phyloP scores from a whole-genome alignment of 2,113 vertebrate genomes.

The Eretmochelys imbricata region DNA sequence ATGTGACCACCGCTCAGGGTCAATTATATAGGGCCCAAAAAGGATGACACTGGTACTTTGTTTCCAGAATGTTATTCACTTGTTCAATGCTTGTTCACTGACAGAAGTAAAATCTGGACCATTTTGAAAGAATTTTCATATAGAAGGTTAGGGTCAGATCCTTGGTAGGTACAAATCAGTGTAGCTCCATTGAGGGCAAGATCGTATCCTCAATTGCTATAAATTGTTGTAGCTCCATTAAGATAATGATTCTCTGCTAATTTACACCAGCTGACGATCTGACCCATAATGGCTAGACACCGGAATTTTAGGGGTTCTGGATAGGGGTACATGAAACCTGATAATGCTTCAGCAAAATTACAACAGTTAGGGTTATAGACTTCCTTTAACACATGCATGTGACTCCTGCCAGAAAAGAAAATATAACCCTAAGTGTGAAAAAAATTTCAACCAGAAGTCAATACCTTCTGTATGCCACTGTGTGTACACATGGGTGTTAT shows the following conservation, averaged over 20 bases:
- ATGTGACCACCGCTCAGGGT: neutral
- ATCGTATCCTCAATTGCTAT: neutral
- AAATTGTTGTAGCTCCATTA: neutral
- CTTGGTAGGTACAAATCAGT: neutral
- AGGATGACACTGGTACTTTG: neutral
- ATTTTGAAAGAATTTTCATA: neutral
- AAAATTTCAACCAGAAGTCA: neutral
- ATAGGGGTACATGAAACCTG: neutral
- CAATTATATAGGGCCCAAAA: accelerated
- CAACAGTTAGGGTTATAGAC: neutral
- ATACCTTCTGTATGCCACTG: conserved; percentile 1
- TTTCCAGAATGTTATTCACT: neutral
- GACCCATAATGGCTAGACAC: neutral
- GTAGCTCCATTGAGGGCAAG: neutral
- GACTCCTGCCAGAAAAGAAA: conserved; percentile 26
- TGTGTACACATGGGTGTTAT: conserved; percentile 26
- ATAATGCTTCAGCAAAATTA: neutral
- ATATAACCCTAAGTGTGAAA: neutral
- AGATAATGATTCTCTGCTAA: neutral
- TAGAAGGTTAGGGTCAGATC: neutral
- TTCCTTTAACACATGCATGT: conserved; percentile 1
- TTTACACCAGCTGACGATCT: neutral
- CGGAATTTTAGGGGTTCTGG: neutral
- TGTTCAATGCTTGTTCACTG: neutral
- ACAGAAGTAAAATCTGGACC: neutral